phyloP scores from a whole-genome alignment of 2,113 vertebrate genomes.

The Oncorhynchus masou region DNA sequence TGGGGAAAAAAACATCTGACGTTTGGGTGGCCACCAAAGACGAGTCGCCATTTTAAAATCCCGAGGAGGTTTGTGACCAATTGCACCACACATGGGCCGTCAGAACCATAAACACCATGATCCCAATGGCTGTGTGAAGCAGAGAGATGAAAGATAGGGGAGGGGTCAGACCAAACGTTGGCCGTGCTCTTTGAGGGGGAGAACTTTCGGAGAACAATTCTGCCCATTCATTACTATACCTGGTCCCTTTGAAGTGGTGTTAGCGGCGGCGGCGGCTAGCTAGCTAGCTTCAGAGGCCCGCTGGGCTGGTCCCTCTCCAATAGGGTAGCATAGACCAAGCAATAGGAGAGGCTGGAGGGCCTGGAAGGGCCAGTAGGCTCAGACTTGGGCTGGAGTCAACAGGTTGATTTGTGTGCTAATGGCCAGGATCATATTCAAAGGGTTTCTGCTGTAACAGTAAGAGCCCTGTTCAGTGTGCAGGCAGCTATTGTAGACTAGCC shows the following conservation, averaged over 20 bases:
- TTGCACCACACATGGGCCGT: not conserved
- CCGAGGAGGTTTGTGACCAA: not conserved
- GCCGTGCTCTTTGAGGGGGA: not conserved
- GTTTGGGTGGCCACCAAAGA: not conserved
- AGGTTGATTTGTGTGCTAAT: not conserved
- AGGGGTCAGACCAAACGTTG: not conserved
- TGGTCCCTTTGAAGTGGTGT: not conserved
- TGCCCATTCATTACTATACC: too few species aligned
- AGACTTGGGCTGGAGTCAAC: not conserved
- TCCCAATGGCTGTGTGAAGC: not conserved
- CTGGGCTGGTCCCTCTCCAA: not conserved
- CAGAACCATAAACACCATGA: not conserved
- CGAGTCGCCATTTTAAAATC: not conserved
- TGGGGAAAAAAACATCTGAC: not conserved
- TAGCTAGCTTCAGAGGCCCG: not conserved
- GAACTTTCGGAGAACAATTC: not conserved
- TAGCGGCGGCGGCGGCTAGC: not conserved
- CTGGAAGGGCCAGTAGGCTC: not conserved
- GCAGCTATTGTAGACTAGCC: not conserved
- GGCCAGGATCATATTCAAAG: conserved; percentile 5
- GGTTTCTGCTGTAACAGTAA: not conserved
- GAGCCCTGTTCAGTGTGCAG: not conserved
- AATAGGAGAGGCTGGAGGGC: not conserved
- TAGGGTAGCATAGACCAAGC: not conserved
- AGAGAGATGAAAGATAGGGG: not conserved